Evolutionary conservation across 2,888 invertebrate genomes (phyloP).

Genomic region (Chydorus sphaericus): DNA sequence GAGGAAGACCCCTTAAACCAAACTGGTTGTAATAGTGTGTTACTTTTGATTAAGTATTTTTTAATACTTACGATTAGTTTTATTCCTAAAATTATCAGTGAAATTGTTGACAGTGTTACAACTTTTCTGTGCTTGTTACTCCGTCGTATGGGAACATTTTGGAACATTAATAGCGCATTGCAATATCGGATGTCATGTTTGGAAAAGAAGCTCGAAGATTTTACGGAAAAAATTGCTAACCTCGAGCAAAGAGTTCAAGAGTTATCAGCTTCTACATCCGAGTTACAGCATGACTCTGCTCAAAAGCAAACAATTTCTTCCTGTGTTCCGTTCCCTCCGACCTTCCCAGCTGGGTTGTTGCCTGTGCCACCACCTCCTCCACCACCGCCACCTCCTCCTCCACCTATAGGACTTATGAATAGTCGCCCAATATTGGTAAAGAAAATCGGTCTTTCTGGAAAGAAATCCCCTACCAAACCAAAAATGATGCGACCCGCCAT

Average conservation of each 20-base stretch:
- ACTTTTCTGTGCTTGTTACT: no score
- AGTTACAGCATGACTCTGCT: no score
- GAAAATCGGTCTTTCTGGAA: background rate
- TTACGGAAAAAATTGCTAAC: background rate
- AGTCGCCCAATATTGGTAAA: background rate
- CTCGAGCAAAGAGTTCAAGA: background rate
- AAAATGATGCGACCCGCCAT: conserved; percentile 5
- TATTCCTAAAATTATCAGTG: background rate
- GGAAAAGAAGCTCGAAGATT: background rate
- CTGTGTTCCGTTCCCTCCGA: background rate
- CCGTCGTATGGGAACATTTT: no score
- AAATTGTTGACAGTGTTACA: background rate
- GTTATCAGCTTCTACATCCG: no score
- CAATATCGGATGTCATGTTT: no score
- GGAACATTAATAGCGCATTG: no score
- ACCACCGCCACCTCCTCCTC: conserved; percentile 4
- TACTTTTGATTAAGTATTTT: background rate
- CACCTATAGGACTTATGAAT: background rate
- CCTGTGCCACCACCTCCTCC: background rate
- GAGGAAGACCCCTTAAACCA: background rate
- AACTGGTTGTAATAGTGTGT: background rate
- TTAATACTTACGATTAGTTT: background rate
- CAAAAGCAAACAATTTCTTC: background rate
- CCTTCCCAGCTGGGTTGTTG: no score
- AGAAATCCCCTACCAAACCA: background rate